Base-by-base conservation (phyloP, 2,888 invertebrate species). In the Bombylius major region DNA sequence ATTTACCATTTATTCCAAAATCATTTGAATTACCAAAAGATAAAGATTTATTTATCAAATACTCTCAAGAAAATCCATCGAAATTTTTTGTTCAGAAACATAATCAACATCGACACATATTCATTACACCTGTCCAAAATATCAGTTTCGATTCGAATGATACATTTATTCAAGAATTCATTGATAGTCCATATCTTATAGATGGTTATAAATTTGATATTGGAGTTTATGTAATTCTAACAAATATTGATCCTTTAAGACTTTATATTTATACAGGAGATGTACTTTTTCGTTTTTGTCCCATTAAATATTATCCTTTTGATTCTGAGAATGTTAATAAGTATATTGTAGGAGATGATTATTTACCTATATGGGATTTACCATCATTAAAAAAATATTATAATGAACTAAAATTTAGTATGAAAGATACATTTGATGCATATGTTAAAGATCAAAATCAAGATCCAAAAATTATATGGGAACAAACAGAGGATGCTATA, bases 131-230 rank as follows among this genome's bases (percentile, higher is more conserved):
- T 60, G 76, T 86, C 47, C 75, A 79, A 5, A 82, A 87, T 54
- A 78, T 95, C 50, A 82, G 93, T 71, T 73, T 91, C 56, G 76
- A 78, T 48, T 66, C 71, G 1, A 80, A 80, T 42, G 86, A 84
- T 54, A 86, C 85, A 53, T 98, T 98, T 71, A 81, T 97, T 4
- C 97, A 97, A 69, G 89, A 95, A 71, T 98, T 86, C 71, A 79
- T 98, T 32, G 84, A 86, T 62, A 87, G 84, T 60, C 97, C 97
- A 5, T 83, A 89, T 64, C 77, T 98, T 23, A 86, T 98, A 5
- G 93, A 93, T 70, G 93, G 92, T 2, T 83, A 90, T 71, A 96
- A 95, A 76, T 98, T 98, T 74, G 98, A 98, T 75, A 89, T 98
- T 70, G 97, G 98, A 9, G 83, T 98, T 56, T 98, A 98, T 69